Conservation (phyloP, 2,797 vertebrate genomes). For the Pipistrellus kuhlii region DNA sequence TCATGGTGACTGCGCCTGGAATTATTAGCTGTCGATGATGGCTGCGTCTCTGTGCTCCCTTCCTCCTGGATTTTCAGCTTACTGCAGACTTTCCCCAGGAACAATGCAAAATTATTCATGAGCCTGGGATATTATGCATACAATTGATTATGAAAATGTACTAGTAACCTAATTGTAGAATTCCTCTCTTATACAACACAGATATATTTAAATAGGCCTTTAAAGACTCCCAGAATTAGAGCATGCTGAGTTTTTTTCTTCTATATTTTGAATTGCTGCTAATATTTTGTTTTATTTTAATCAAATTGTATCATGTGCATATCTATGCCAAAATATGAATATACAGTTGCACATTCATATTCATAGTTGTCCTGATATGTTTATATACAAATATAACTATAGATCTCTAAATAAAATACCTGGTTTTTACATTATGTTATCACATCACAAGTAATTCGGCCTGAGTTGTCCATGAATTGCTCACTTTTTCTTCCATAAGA, state of each 20-base stretch:
- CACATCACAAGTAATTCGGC: constrained; percentile 7
- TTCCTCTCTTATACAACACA: constrained; percentile 75
- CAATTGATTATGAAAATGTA: constrained; percentile 79
- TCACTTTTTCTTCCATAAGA: not conserved
- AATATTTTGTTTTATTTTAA: constrained; percentile 73
- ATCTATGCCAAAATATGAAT: constrained; percentile 57
- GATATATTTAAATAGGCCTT: constrained; percentile 79
- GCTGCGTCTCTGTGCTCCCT: constrained; percentile 6
- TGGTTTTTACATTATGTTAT: constrained; percentile 11
- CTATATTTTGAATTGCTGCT: constrained; percentile 48
- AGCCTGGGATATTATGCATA: constrained; percentile 75
- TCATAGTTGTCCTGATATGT: not conserved
- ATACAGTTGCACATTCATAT: not conserved
- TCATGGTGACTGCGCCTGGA: not conserved
- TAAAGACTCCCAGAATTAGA: constrained; percentile 73
- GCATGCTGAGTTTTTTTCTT: constrained; percentile 51
- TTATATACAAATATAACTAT: not conserved
- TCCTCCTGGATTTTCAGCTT: constrained; percentile 69
- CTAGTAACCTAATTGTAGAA: constrained; percentile 79
- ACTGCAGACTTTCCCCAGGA: constrained; percentile 67
- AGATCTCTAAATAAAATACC: constrained; percentile 3
- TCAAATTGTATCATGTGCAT: constrained; percentile 49
- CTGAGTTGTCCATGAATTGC: constrained; percentile 12
- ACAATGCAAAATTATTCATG: constrained; percentile 81
- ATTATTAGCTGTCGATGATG: constrained; percentile 17